Conservation (phyloP, 2,888 invertebrate genomes). For the Ceramica pisi region DNA sequence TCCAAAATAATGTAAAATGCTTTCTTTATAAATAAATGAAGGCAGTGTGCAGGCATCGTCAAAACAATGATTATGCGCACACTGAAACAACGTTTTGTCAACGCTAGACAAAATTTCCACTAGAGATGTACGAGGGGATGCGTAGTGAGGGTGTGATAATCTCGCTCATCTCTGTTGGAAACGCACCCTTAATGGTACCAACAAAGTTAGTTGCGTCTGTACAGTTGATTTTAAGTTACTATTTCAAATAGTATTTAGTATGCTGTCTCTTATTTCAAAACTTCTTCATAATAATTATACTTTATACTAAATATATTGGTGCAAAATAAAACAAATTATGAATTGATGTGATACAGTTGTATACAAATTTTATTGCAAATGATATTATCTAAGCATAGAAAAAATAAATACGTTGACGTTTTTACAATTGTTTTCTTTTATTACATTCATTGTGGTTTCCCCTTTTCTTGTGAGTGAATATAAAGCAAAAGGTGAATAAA, state of each 20-base stretch:
- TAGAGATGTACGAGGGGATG: too few species aligned
- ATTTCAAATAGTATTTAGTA: constrained; percentile 12
- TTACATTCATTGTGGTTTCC: constrained; percentile 11
- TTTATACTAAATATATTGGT: constrained; percentile 5
- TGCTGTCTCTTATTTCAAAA: background rate
- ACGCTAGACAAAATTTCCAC: background rate
- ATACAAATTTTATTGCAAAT: constrained; percentile 54
- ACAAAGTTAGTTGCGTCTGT: background rate
- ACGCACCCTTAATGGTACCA: too few species aligned
- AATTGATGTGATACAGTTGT: constrained; percentile 53
- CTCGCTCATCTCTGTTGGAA: too few species aligned
- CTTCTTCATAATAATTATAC: background rate
- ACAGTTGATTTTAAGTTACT: constrained; percentile 18
- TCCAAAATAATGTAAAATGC: background rate
- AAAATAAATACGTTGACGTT: constrained; percentile 65
- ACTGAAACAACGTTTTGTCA: background rate
- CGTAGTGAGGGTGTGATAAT: too few species aligned
- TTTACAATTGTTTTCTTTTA: constrained; percentile 49
- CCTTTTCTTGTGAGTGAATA: constrained; percentile 6
- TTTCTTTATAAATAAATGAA: background rate
- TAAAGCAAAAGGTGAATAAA: constrained; percentile 11
- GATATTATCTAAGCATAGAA: constrained; percentile 49
- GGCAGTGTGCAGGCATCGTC: background rate
- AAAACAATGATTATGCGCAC: background rate
- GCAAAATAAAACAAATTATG: constrained; percentile 51